Conservation (phyloP, 2,888 invertebrate species). For the Tryphoninae sp. region DNA sequence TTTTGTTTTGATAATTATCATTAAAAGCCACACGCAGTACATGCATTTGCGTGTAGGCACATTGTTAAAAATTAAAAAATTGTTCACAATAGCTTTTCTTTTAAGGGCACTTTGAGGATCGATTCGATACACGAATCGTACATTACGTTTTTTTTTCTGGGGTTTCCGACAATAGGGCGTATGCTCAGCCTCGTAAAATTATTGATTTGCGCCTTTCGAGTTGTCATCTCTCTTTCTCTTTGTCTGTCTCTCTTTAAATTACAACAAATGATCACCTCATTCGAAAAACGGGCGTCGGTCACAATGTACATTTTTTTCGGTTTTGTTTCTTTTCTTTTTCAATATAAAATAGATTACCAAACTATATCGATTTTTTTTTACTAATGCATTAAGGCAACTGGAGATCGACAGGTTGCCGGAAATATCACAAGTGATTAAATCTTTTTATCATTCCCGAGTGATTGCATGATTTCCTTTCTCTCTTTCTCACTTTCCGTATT, state of each 20-base stretch:
- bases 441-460: conserved; percentile 44
- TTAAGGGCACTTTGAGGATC: conserved; percentile 59
- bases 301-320: conserved; percentile 54
- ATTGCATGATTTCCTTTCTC: conserved; percentile 51
- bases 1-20: background rate
- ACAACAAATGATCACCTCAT: conserved; percentile 54
- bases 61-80: conserved; percentile 29
- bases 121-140: conserved; percentile 35
- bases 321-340: conserved; percentile 35
- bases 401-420: conserved; percentile 69
- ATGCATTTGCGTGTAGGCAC: conserved; percentile 26
- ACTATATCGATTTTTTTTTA: conserved; percentile 70
- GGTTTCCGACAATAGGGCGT: conserved; percentile 28
- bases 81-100: conserved; percentile 36
- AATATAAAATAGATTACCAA: conserved; percentile 72
- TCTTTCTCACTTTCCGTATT: conserved; percentile 18
- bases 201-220: conserved; percentile 41
- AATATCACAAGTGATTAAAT: conserved; percentile 65
- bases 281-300: conserved; percentile 46
- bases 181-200: conserved; percentile 30
- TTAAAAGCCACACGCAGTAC: conserved; percentile 38
- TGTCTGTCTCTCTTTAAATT: conserved; percentile 22
- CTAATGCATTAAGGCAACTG: conserved; percentile 77
- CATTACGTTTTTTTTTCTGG: conserved; percentile 23
- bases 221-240: conserved; percentile 39